phyloP scores from a whole-genome alignment of 2,113 vertebrate genomes.

The Pseudorectes ferrugineus region DNA sequence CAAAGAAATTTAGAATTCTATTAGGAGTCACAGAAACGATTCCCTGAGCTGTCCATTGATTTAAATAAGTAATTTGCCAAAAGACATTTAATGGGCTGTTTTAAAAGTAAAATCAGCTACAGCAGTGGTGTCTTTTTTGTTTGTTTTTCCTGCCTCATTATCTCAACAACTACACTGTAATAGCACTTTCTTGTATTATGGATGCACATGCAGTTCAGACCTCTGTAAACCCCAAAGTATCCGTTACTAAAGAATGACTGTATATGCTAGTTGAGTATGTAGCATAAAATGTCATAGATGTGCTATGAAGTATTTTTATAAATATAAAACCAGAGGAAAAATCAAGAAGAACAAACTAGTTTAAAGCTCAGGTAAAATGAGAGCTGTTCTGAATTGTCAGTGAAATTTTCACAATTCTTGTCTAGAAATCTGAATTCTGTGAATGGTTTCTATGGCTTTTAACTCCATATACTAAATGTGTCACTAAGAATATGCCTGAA shows the following conservation, averaged over 20 bases:
- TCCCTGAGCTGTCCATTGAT: background rate
- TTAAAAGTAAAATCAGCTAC: background rate
- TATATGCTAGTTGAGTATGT: background rate
- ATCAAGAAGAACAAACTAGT: background rate
- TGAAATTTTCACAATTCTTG: background rate
- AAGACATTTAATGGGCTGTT: background rate
- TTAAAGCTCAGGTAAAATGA: background rate
- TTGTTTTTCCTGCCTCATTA: background rate
- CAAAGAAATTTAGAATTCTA: background rate
- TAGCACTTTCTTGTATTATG: background rate
- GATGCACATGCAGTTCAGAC: background rate
- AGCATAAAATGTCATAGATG: background rate
- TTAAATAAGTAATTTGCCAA: slow-evolving; percentile 1
- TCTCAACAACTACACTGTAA: background rate
- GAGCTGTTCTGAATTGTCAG: background rate
- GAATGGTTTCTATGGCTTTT: background rate
- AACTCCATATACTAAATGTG: background rate
- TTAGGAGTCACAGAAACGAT: background rate
- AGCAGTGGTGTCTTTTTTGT: background rate
- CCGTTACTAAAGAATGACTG: background rate
- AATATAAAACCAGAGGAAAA: background rate
- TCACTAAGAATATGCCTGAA: background rate
- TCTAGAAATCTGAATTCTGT: background rate
- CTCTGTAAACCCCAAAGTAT: background rate
- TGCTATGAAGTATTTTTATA: background rate